Evolutionary conservation across 2,888 invertebrate species (phyloP).

Genomic region (Druceiella hillmani): DNA sequence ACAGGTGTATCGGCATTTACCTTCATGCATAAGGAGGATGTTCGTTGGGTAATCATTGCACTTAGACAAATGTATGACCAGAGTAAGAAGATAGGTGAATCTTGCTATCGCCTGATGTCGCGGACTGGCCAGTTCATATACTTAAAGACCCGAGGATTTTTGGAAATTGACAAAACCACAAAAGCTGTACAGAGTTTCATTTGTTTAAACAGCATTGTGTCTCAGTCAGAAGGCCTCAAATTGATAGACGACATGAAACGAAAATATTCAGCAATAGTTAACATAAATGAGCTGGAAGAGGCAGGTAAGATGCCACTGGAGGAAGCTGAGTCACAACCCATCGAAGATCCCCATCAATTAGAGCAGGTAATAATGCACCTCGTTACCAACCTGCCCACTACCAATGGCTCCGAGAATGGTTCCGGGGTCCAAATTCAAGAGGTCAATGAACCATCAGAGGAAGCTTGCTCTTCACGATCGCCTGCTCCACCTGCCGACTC

Average conservation of each 20-base stretch:
- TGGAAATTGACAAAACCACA: slow-evolving; percentile 72
- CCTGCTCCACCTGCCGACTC: slow-evolving; percentile 15
- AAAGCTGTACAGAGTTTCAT: slow-evolving; percentile 81
- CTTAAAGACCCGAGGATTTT: slow-evolving; percentile 75
- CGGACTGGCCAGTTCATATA: slow-evolving; percentile 83
- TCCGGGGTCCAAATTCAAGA: too few species aligned
- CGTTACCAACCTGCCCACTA: slow-evolving; percentile 25
- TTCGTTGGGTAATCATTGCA: slow-evolving; percentile 83
- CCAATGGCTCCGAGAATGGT: too few species aligned
- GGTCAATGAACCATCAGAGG: neutral
- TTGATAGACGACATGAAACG: slow-evolving; percentile 75
- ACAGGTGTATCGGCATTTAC: slow-evolving; percentile 83
- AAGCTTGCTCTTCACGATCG: neutral
- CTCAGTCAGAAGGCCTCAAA: slow-evolving; percentile 68
- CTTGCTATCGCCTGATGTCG: slow-evolving; percentile 79
- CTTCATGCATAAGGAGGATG: slow-evolving; percentile 87
- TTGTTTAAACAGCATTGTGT: slow-evolving; percentile 75
- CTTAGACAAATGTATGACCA: slow-evolving; percentile 85
- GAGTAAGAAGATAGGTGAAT: slow-evolving; percentile 75
- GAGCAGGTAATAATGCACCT: slow-evolving; percentile 70
- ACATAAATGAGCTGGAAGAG: slow-evolving; percentile 42
- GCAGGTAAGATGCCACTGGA: slow-evolving; percentile 23
- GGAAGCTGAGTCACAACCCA: slow-evolving; percentile 45
- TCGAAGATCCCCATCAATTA: slow-evolving; percentile 65
- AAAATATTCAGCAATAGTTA: slow-evolving; percentile 66